Evolutionary conservation across 2,888 invertebrate genomes (phyloP).

Genomic region (Rhogogaster chlorosoma): DNA sequence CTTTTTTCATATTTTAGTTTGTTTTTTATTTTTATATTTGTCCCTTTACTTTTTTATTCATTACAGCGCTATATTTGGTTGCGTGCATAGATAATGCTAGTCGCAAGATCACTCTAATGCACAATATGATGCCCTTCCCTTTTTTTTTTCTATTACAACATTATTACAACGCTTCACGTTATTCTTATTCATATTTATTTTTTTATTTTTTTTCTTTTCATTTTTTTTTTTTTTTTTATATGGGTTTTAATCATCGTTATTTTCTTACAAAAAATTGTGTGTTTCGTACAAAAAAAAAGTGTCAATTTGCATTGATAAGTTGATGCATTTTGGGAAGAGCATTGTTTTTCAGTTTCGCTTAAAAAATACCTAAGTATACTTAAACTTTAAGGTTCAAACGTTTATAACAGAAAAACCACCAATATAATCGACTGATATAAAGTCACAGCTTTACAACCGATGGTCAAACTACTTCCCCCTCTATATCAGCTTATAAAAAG

Average conservation of each 20-base stretch:
- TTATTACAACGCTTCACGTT: slow-evolving; percentile 38
- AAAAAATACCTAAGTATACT: slow-evolving; percentile 36
- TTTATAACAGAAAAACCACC: slow-evolving; percentile 30
- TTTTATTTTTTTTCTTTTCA: slow-evolving; percentile 17
- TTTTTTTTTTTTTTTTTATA: slow-evolving; percentile 32
- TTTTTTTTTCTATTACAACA: slow-evolving; percentile 28
- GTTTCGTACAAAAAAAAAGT: slow-evolving; percentile 44
- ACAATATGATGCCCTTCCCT: slow-evolving; percentile 55
- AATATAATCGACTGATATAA: slow-evolving; percentile 39
- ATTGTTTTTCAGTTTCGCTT: slow-evolving; percentile 47
- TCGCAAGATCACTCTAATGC: slow-evolving; percentile 17
- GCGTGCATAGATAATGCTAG: slow-evolving; percentile 42
- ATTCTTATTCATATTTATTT: slow-evolving; percentile 21
- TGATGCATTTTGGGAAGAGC: slow-evolving; percentile 50
- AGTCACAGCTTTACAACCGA: not conserved
- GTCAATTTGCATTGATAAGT: slow-evolving; percentile 46
- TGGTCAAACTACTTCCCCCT: slow-evolving; percentile 15
- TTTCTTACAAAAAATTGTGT: slow-evolving; percentile 41
- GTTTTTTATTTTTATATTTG: slow-evolving; percentile 19
- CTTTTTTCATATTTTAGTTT: not conserved
- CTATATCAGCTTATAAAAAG: not conserved
- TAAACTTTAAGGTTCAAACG: slow-evolving; percentile 25
- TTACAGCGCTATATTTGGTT: slow-evolving; percentile 46
- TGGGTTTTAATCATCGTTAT: slow-evolving; percentile 51
- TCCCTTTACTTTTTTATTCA: slow-evolving; percentile 10